phyloP scores from a whole-genome alignment of 2,888 invertebrate genomes.

The Troilus luridus region DNA sequence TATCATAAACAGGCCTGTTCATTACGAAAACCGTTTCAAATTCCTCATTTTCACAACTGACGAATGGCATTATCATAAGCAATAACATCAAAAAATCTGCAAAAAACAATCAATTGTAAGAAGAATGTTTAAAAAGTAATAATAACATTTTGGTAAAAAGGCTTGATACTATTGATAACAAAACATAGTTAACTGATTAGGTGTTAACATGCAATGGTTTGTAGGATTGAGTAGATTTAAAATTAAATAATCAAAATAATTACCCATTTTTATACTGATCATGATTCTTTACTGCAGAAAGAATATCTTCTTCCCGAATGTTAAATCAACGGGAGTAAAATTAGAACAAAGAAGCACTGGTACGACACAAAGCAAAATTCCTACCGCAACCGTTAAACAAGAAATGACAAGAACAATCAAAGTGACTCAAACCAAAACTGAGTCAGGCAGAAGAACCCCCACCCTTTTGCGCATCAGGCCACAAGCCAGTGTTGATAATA shows the following conservation, averaged over 20 bases:
- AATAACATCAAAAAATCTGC: constrained; percentile 29
- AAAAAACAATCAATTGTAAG: not conserved
- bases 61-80: constrained; percentile 6
- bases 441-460: not conserved
- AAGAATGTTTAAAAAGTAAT: not conserved
- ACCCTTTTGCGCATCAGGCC: constrained; percentile 30
- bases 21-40: not conserved
- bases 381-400: not conserved
- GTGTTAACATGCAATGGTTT: not conserved
- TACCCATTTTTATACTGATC: not conserved
- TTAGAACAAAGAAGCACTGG: constrained; percentile 15
- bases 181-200: not conserved
- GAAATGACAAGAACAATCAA: not conserved
- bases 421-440: constrained; percentile 13
- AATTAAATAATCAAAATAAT: not conserved
- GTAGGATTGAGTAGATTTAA: not conserved
- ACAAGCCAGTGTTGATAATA: constrained; percentile 24
- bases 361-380: not conserved
- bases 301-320: not conserved
- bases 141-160: not conserved
- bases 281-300: not conserved
- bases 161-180: not conserved
- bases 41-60: constrained; percentile 12
- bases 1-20: not conserved
- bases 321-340: not conserved